Base-by-base conservation (phyloP, 1,140 invertebrate genomes). In the Drosophila sproati region DNA sequence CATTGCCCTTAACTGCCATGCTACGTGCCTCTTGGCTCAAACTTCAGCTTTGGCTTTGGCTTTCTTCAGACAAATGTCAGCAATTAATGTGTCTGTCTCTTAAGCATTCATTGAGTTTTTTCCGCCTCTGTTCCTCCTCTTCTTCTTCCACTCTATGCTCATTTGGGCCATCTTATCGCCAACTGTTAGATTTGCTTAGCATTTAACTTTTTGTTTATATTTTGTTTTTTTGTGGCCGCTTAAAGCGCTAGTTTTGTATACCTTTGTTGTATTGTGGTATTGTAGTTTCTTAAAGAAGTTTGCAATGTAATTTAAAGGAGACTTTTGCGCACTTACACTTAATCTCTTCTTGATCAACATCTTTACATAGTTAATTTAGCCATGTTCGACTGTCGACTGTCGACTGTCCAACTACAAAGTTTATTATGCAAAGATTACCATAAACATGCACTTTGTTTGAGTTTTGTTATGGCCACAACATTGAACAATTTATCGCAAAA, bases 81-180 rank as follows among this genome's bases (percentile, higher is more conserved):
- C 83, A 89, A 89, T 88, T 89, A 87, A 89, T 82, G 83, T 88
- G 83, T 77, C 83, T 87, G 76, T 39, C 62, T 80, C 77, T 62
- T 50, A 51, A 80, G 66, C 79, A 69, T 81, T 79, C 77, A 75
- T 75, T 50, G 8, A 28, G 5, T 39, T n/a, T 50, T 41, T 52
- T 10, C 12, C 35, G 10, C 50, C 57, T 54, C 29, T 32, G 20
- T 10, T 35, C 3, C 2, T 29, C 20, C 4, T n/a, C 32, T 52
- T 5, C 6, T 10, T 52, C 12, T 62, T 28, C 29, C 7, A 37
- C 47, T 39, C 54, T 57, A 66, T 50, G 85, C 77, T 88, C 83
- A 88, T 89, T 83, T 73, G 77, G 80, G 85, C 70, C 85, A 80
- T 55, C 20, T 73, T 54, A 45, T 64, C 54, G 43, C 41, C 29